Evolutionary conservation across 2,888 invertebrate genomes (phyloP), one percentile per base, ranked within the genome.

Genomic region (Platynereis dumerilii): DNA sequence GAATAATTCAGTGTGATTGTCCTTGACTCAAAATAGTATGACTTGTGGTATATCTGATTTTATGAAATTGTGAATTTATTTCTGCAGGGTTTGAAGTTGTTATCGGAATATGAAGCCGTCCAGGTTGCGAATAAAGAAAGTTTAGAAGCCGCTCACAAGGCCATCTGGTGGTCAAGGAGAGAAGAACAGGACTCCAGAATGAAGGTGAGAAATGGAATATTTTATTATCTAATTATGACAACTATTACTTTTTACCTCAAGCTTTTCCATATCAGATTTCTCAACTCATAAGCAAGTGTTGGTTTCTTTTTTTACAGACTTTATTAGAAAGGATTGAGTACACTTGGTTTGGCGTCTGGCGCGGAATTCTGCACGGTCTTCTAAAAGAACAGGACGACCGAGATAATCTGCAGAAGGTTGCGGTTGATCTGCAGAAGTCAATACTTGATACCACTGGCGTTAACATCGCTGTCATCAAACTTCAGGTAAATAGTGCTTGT

Each of bases 161-260:
- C 66, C 29, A 74, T 75, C 27, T 80, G 79, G 78, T 80, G 79
- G 79, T 68, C 64, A 53, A 59, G 60, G 2, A 68, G 79, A 17
- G 60, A 60, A 20, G 60, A 69, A 17, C 63, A 79, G 27, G 73
- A 79, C 55, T 67, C 69, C 24, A 73, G 74, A 53, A 60, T 80
- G 55, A 67, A 74, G 72, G 80, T 77, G 63, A 60, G 69, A n/a
- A 59, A n/a, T n/a, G n/a, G n/a, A n/a, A n/a, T 20, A 58, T 34
- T n/a, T 12, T n/a, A 10, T 26, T n/a, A 56, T 54, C n/a, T 1
- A 53, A n/a, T 20, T 15, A 27, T 17, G 15, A 15, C 42, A 42
- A 42, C 42, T 42, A 42, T 15, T 42, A n/a, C n/a, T n/a, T n/a
- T n/a, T n/a, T n/a, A n/a, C n/a, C n/a, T n/a, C n/a, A n/a, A n/a